Conservation (phyloP, 2,797 vertebrate species). For the Diplodus puntazzo region DNA sequence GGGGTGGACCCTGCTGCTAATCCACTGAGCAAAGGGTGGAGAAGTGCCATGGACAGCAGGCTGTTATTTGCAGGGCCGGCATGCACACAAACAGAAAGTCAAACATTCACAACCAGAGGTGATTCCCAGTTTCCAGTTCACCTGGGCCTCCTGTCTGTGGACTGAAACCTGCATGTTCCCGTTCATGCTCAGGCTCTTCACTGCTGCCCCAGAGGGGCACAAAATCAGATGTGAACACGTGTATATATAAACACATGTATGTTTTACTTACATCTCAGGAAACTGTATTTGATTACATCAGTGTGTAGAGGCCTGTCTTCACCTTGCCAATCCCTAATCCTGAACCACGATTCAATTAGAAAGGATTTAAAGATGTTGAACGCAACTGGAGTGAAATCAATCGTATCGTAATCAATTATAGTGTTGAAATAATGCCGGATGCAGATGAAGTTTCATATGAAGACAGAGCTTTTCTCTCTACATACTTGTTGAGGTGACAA, state of each 20-base stretch:
- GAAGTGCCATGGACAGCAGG: neutral
- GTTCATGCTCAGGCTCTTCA: too few species aligned
- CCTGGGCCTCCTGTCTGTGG: neutral
- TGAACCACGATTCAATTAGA: neutral
- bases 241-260: too few species aligned
- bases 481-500: slow-evolving; percentile 16
- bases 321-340: neutral
- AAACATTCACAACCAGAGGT: slow-evolving; percentile 20
- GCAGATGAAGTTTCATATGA: neutral
- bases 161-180: neutral
- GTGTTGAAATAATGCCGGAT: too few species aligned
- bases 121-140: slow-evolving; percentile 7
- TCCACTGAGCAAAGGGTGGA: neutral
- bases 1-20: neutral
- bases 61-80: neutral
- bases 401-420: too few species aligned
- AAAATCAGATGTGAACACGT: neutral
- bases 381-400: neutral
- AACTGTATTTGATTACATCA: neutral
- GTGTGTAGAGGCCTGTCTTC: neutral
- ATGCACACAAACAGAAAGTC: slow-evolving; percentile 27
- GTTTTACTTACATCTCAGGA: too few species aligned
- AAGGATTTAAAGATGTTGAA: neutral
- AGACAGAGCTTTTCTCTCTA: slow-evolving; percentile 7
- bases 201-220: neutral